Base-by-base conservation (phyloP, 2,797 vertebrate species). In the Tolypeutes matacus region DNA sequence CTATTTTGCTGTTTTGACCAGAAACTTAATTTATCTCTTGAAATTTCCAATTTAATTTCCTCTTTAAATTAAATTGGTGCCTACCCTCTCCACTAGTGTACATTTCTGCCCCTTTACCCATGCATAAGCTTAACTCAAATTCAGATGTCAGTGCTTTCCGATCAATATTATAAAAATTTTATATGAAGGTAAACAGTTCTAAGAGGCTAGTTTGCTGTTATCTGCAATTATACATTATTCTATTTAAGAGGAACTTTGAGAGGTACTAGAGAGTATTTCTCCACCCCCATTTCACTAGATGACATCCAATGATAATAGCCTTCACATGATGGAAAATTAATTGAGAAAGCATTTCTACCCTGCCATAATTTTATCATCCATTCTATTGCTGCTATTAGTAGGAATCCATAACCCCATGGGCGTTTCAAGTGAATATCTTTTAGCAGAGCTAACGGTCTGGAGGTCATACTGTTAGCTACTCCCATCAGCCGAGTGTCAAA, bases 281-380 rank as follows among this genome's bases (percentile, higher is more conserved):
- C 92, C 18, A 83, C 93, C 96, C 96, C 94, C 96, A 96, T 97
- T 98, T 98, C 1, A 2, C 96, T 92, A 98, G 97, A 98, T 98
- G 97, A 98, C 96, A 97, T 96, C 97, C 97, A 97, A 96, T 97
- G 98, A 98, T 98, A 98, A 98, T 98, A 97, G 98, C 97, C 96
- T 98, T 98, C 97, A 97, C 96, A 96, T 98, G 97, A 98, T 98
- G 97, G 93, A 96, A 98, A 98, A 98, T 98, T 98, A 98, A 98
- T 98, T 98, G 98, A 98, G 97, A 98, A 98, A 96, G 96, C 98
- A 98, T 98, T 98, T 98, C 97, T 95, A 89, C 90, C 89, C 95
- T 76, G 20, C 97, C 96, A 96, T 98, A 98, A 98, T 98, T 98
- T 98, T 97, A 97, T 97, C 98, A 96, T 97, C 97, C 95, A 42